Conservation (phyloP, 2,888 invertebrate species). For the Lampropteryx suffumata region DNA sequence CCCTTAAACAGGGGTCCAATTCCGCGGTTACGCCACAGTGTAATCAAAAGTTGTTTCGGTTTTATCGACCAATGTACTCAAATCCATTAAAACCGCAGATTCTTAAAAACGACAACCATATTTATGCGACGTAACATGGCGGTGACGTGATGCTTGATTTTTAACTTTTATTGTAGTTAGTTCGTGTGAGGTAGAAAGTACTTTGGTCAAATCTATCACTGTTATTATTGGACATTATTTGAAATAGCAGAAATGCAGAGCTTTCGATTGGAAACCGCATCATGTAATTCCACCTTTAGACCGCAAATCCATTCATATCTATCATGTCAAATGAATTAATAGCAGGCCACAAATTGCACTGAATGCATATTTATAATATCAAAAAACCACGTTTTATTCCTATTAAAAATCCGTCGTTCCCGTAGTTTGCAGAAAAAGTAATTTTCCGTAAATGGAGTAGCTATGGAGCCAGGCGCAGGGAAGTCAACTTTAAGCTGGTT, state of each 20-base stretch:
- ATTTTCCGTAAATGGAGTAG: slow-evolving; percentile 52
- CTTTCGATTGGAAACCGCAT: no score
- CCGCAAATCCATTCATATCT: slow-evolving; percentile 9
- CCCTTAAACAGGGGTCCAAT: slow-evolving; percentile 11
- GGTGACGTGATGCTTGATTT: no score
- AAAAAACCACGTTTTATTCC: slow-evolving; percentile 38
- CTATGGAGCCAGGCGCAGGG: not conserved
- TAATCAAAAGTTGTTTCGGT: slow-evolving; percentile 4
- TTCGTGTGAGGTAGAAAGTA: no score
- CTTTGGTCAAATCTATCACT: no score
- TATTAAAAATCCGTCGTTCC: slow-evolving; percentile 40
- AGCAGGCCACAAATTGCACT: slow-evolving; percentile 22
- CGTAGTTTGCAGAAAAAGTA: slow-evolving; percentile 49
- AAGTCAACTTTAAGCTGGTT: slow-evolving; percentile 4
- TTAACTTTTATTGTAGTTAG: no score
- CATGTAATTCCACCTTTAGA: not conserved
- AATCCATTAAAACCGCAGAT: not conserved
- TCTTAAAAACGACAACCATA: not conserved
- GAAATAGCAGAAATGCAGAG: no score
- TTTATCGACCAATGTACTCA: slow-evolving; percentile 6
- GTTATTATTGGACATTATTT: no score
- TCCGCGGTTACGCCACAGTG: slow-evolving; percentile 12
- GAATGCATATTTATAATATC: slow-evolving; percentile 24
- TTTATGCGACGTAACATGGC: no score
- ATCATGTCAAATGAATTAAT: slow-evolving; percentile 20